Evolutionary conservation across 2,113 vertebrate species (phyloP).

Genomic region (Chelonoidis abingdonii): DNA sequence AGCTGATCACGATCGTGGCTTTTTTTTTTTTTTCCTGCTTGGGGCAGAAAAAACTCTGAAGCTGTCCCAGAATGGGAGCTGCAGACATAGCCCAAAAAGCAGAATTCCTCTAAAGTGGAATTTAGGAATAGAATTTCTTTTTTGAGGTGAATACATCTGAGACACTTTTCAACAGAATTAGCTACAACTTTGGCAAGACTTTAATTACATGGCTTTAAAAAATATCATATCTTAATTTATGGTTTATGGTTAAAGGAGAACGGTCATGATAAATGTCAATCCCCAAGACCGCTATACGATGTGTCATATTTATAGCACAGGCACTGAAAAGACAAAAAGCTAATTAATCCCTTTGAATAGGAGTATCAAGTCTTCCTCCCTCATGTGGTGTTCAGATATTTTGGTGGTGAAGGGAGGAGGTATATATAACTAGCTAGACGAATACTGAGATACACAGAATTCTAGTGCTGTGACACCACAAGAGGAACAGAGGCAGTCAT

Average conservation of each 20-base stretch:
- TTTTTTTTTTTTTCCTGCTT: no score
- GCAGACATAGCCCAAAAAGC: neutral
- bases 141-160: neutral
- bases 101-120: neutral
- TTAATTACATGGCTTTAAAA: neutral
- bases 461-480: neutral
- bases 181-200: neutral
- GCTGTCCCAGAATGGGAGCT: neutral
- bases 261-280: neutral
- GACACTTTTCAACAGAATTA: neutral
- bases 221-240: neutral
- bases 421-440: neutral
- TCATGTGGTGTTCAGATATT: neutral
- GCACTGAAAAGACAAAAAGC: neutral
- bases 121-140: neutral
- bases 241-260: neutral
- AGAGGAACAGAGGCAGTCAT: neutral
- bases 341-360: neutral
- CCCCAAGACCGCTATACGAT: neutral
- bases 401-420: neutral
- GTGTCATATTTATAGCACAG: neutral
- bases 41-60: no score
- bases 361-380: neutral
- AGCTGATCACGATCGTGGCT: no score
- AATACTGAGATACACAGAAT: neutral